Conservation (phyloP, 2,888 invertebrate genomes). For the Conchocele bisecta region DNA sequence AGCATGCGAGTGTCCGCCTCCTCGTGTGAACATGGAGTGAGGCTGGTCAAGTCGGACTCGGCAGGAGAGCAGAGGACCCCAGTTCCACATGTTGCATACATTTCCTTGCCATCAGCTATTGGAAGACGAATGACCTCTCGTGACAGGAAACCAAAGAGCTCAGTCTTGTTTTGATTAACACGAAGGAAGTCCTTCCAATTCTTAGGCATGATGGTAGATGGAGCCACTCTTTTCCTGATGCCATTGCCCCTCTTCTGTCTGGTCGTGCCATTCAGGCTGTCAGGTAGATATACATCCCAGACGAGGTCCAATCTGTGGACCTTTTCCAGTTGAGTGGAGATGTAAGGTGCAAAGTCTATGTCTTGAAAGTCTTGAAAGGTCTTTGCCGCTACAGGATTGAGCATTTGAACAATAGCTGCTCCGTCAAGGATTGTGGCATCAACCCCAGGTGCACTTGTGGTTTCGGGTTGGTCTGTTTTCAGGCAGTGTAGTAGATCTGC, state of each 20-base stretch:
- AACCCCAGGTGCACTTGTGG: neutral
- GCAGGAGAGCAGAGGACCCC: neutral
- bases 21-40: conserved; percentile 45
- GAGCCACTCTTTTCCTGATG: conserved; percentile 36
- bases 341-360: neutral
- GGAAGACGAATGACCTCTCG: conserved; percentile 5
- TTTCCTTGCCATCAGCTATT: neutral
- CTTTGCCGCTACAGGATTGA: neutral
- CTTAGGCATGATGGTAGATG: conserved; percentile 23
- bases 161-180: conserved; percentile 44
- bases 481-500: too few species aligned
- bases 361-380: neutral
- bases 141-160: conserved; percentile 49
- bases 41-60: neutral
- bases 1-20: conserved; percentile 49
- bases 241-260: conserved; percentile 38
- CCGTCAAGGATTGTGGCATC: neutral
- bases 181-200: conserved; percentile 50
- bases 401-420: neutral
- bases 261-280: conserved; percentile 39
- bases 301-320: conserved; percentile 30
- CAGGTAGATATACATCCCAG: conserved; percentile 25
- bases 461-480: too few species aligned
- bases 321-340: neutral
- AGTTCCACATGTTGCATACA: neutral